These are phyloP conservation scores for Bursaphelenchus okinawaensis DNA, from an alignment of 2,888 invertebrate genomes.

Conservation along the genomic window DNA sequence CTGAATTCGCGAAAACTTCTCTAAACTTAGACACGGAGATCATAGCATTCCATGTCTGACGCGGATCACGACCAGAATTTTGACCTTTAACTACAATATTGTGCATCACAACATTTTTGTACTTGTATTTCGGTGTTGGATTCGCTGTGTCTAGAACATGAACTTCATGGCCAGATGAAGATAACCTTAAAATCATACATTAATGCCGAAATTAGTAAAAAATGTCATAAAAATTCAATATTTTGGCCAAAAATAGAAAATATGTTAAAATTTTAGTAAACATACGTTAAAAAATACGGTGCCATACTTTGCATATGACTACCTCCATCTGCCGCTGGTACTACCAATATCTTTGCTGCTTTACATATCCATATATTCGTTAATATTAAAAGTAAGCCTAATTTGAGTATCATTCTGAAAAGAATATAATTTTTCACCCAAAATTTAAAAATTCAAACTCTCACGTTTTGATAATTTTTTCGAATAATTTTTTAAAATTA, in stretches of 20 bases:
- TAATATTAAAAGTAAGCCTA: background rate
- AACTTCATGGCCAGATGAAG: conserved; percentile 17
- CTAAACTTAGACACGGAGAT: background rate
- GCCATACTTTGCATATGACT: conserved; percentile 6
- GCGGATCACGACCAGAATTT: too few relatives aligned
- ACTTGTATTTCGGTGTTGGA: background rate
- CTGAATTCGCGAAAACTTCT: background rate
- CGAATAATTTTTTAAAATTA: too few relatives aligned
- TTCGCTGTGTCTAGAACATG: conserved; percentile 15
- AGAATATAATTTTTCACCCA: too few relatives aligned
- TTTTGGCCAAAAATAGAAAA: background rate
- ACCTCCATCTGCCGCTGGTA: background rate
- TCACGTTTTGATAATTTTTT: too few relatives aligned
- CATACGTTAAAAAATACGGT: background rate
- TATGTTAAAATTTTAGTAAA: background rate
- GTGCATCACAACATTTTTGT: background rate
- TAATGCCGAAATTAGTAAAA: too few relatives aligned
- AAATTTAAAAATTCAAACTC: too few relatives aligned
- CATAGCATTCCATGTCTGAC: background rate
- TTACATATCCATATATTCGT: background rate
- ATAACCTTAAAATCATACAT: conserved; percentile 1
- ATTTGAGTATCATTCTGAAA: background rate
- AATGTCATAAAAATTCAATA: background rate
- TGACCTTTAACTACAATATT: too few relatives aligned
- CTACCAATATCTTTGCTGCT: conserved; percentile 4